Base-by-base conservation (phyloP, 1,140 invertebrate genomes). In the Latrodectus geometricus region DNA sequence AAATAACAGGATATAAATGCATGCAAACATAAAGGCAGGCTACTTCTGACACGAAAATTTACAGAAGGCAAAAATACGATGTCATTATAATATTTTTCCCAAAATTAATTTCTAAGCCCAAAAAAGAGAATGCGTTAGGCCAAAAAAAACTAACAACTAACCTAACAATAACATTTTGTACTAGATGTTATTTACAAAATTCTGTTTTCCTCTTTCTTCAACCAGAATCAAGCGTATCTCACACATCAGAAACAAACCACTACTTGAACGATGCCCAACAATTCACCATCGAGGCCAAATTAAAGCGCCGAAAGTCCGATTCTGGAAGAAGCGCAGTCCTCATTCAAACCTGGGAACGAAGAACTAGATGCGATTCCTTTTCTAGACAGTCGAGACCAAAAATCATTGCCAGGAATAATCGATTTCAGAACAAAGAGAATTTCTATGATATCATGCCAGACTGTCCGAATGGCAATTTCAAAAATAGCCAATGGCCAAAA, bases 291-390 rank as follows among this genome's bases (percentile, higher is more conserved):
- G 56, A 84, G 49, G 82, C 82, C 21, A 84, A 84, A 68, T 56
- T 86, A 48, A 77, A 72, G 52, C 74, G 74, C 49, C 77, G 68
- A 72, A 84, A 84, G 20, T 84, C 82, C 7, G 82, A 78, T n/a
- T 12, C n/a, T 8, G 75, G 83, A 20, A 77, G 83, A 20, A 86
- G 83, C 49, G 83, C 83, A 20, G 83, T 86, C 1, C 83, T 86
- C 8, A 86, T 86, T 61, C 83, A 86, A 74, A 86, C 83, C 15
- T 86, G 83, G 83, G 83, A 86, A 61, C 52, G 83, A n/a, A 52
- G 83, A 52, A 86, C 74, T 15, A 12, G 56, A 61, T 70, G 21
- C 21, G 83, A 86, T 21, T 86, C 74, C 14, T 65, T 86, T 49
- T 48, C 83, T 5, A 86, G 68, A 66, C 65, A 23, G 49, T 21